A percentile compares a stretch with the other conserved stretches of the same genome.
phyloP scores from a whole-genome alignment of 2,113 vertebrate genomes.

The Chlorodrepanis virens region DNA sequence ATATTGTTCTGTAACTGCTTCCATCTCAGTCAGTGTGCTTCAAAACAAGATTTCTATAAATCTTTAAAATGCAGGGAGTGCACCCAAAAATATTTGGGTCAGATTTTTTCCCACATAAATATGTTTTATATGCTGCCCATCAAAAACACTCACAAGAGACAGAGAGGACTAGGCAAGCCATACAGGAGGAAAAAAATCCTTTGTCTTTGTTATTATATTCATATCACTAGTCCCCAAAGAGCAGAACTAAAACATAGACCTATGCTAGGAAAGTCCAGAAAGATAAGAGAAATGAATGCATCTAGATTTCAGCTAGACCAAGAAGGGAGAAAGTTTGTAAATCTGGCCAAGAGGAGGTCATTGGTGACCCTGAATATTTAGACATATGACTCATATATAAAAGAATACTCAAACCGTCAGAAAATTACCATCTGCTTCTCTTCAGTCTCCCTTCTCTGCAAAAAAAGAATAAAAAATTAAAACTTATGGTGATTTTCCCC shows the following conservation, averaged over 20 bases:
- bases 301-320: background rate
- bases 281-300: background rate
- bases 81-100: background rate
- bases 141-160: background rate
- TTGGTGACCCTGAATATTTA: conserved; percentile 34
- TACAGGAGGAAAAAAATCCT: background rate
- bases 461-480: background rate
- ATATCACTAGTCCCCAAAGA: background rate
- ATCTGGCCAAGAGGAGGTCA: background rate
- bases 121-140: background rate
- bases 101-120: background rate
- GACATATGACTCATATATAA: conserved; percentile 51
- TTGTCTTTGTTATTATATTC: background rate
- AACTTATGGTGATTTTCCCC: background rate
- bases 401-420: background rate
- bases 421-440: background rate
- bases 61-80: background rate
- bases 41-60: background rate
- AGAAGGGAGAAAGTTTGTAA: background rate
- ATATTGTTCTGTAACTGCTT: background rate
- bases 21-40: background rate
- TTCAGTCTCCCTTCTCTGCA: background rate
- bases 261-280: background rate
- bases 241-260: background rate
- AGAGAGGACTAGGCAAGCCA: background rate